Evolutionary conservation across 2,888 invertebrate species (phyloP).

Genomic region (Cyclophora punctaria): DNA sequence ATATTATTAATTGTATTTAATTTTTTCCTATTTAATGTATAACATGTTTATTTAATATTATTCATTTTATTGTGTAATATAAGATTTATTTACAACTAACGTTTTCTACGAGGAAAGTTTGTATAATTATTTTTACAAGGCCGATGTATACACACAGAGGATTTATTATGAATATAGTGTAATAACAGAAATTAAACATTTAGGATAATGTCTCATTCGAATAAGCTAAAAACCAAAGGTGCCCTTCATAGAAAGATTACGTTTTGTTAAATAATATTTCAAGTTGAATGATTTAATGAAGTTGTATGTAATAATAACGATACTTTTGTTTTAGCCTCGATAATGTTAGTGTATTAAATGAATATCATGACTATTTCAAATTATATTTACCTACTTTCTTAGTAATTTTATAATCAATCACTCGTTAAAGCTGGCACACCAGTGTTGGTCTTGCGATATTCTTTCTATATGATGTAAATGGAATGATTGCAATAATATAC

Average conservation of each 20-base stretch:
- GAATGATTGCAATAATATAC: constrained; percentile 48
- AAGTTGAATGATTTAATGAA: constrained; percentile 72
- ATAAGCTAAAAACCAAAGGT: constrained; percentile 91
- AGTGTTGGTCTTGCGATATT: constrained; percentile 67
- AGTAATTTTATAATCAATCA: constrained; percentile 69
- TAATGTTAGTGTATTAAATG: constrained; percentile 69
- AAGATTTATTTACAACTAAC: constrained; percentile 73
- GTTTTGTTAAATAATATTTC: constrained; percentile 74
- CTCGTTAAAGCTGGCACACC: constrained; percentile 74
- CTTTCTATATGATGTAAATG: constrained; percentile 55
- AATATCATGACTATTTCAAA: constrained; percentile 72
- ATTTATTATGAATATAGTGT: constrained; percentile 68
- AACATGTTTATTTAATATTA: constrained; percentile 61
- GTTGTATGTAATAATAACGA: constrained; percentile 69
- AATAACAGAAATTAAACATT: constrained; percentile 70
- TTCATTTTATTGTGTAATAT: constrained; percentile 64
- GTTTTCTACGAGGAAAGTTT: constrained; percentile 55
- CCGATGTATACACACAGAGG: constrained; percentile 65
- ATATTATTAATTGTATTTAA: constrained; percentile 51
- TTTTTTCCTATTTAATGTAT: constrained; percentile 47
- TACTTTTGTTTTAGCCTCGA: constrained; percentile 70
- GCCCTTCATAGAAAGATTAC: constrained; percentile 81
- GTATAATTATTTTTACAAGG: constrained; percentile 63
- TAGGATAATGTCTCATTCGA: constrained; percentile 74
- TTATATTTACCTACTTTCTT: constrained; percentile 74